These are phyloP conservation scores for Empis livida DNA, from an alignment of 2,888 invertebrate genomes.

Conservation along the genomic window DNA sequence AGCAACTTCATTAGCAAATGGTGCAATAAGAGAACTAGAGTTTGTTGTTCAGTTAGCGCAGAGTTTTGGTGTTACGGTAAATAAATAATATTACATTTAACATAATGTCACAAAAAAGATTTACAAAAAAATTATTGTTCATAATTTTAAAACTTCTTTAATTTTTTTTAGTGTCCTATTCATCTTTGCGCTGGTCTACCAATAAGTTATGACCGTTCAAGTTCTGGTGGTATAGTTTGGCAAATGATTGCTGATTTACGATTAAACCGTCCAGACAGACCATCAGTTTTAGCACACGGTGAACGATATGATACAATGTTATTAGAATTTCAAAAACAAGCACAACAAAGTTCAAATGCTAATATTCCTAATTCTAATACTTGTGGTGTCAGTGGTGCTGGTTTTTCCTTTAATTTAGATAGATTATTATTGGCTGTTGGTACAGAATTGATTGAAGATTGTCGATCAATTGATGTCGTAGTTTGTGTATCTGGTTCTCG, in stretches of 20 bases:
- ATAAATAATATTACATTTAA: too few species aligned
- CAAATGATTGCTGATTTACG: slow-evolving; percentile 38
- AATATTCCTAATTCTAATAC: slow-evolving; percentile 21
- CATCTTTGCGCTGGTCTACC: slow-evolving; percentile 37
- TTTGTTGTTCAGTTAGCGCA: slow-evolving; percentile 55
- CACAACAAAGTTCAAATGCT: slow-evolving; percentile 29
- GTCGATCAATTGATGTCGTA: slow-evolving; percentile 46
- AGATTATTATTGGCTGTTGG: slow-evolving; percentile 52
- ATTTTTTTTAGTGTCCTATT: slow-evolving; percentile 43
- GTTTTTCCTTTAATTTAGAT: slow-evolving; percentile 76
- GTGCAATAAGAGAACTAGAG: slow-evolving; percentile 63
- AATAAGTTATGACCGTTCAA: slow-evolving; percentile 39
- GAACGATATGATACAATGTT: slow-evolving; percentile 82
- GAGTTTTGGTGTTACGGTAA: slow-evolving; percentile 61
- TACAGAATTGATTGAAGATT: slow-evolving; percentile 40
- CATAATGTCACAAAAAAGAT: too few species aligned
- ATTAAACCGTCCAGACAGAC: slow-evolving; percentile 34
- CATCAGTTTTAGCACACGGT: slow-evolving; percentile 71
- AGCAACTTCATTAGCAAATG: slow-evolving; percentile 50
- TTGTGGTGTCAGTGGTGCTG: slow-evolving; percentile 47
- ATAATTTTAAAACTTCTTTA: too few species aligned
- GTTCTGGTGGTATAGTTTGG: slow-evolving; percentile 46
- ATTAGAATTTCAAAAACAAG: slow-evolving; percentile 46
- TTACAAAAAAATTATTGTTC: too few species aligned
- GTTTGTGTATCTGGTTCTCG: slow-evolving; percentile 52